Conservation (phyloP, 2,113 vertebrate genomes). For the Excalfactoria chinensis region DNA sequence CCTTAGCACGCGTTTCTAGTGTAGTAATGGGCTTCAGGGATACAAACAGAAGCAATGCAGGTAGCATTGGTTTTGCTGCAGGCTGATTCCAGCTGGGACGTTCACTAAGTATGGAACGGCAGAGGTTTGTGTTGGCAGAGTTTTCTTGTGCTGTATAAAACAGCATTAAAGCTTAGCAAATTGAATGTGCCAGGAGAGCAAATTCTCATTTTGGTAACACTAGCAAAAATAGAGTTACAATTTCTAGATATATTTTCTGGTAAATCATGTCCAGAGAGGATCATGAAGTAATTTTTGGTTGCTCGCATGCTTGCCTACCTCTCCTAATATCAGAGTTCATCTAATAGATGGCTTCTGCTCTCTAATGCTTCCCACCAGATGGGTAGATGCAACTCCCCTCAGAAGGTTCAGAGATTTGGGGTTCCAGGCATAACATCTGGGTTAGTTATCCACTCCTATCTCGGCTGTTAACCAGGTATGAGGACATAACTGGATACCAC, state of each 20-base stretch:
- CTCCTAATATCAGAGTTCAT: background rate
- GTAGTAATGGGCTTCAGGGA: background rate
- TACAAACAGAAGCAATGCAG: fast-evolving
- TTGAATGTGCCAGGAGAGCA: background rate
- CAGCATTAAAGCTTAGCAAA: background rate
- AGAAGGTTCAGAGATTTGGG: background rate
- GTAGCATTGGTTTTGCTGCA: background rate
- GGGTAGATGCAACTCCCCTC: background rate
- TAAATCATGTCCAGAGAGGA: background rate
- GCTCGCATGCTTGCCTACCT: background rate
- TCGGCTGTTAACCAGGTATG: background rate
- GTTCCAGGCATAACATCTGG: background rate
- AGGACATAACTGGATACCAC: background rate
- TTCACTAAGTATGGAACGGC: background rate
- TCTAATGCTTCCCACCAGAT: background rate
- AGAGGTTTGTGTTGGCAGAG: constrained; percentile 34
- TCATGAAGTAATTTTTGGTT: background rate
- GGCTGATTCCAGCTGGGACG: background rate
- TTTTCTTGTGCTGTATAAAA: background rate
- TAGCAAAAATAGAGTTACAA: background rate
- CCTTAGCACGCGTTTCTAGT: background rate
- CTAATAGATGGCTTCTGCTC: background rate
- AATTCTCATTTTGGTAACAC: constrained; percentile 37
- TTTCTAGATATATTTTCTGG: background rate
- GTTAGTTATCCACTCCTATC: fast-evolving